phyloP scores from a whole-genome alignment of 2,113 vertebrate species.

The Panthera uncia region DNA sequence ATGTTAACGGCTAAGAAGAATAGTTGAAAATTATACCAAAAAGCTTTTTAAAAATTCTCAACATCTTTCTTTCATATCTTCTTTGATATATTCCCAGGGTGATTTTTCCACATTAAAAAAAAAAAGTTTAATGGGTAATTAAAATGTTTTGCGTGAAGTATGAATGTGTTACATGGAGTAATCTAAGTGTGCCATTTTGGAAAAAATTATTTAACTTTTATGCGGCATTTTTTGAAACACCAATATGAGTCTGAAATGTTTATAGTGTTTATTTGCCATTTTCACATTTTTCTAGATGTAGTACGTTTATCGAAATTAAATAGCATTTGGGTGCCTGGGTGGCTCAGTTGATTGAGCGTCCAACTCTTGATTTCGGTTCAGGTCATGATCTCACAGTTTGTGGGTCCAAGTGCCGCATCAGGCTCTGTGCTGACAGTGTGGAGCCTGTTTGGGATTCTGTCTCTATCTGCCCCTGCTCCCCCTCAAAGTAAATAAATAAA shows the following conservation, averaged over 20 bases:
- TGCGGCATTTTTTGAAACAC: conserved; percentile 68
- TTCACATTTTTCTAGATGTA: not conserved
- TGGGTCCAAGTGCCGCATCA: too few species aligned
- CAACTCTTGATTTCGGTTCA: too few species aligned
- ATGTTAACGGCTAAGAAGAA: not conserved
- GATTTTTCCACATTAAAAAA: conserved; percentile 13
- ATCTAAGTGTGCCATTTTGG: conserved; percentile 33
- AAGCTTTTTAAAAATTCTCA: not conserved
- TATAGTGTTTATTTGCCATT: not conserved
- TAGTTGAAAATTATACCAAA: not conserved
- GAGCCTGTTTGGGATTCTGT: too few species aligned
- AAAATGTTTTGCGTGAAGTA: conserved; percentile 27
- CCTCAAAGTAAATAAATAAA: too few species aligned
- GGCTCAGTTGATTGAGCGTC: too few species aligned
- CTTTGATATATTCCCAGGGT: not conserved
- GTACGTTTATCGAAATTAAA: not conserved
- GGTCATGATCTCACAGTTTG: too few species aligned
- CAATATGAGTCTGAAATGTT: conserved; percentile 34
- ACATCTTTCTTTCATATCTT: not conserved
- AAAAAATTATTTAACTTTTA: conserved; percentile 12
- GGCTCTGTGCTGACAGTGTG: too few species aligned
- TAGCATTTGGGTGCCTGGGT: not conserved
- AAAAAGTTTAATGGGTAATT: conserved; percentile 12
- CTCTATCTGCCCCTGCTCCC: too few species aligned
- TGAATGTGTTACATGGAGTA: not conserved